Base-by-base conservation (phyloP, 30 jellyfish, hydroid and myxozoan genomes). In the Hydractinia echinata region DNA sequence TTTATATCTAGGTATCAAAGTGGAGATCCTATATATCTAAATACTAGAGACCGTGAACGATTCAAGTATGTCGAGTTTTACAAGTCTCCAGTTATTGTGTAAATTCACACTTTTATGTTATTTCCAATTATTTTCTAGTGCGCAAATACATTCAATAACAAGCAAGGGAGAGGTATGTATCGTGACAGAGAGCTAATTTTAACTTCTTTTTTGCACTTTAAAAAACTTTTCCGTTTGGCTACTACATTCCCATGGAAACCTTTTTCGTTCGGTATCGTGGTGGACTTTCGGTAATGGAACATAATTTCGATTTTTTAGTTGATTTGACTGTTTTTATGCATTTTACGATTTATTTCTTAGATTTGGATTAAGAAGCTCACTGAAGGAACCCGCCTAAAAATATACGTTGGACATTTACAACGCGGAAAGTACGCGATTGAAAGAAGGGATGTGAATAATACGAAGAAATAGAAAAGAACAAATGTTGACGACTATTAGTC, bases 281-380 rank as follows among this genome's bases (percentile, higher is more conserved):
- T 30, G 44, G 2, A 30, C 44, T 30, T 30, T 30, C 44, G 44
- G 44, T 30, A 30, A 30, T 30, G 2, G 2, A 30, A 30, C 44
- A 30, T 30, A 30, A 30, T 30, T 30, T 30, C 44, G 2, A 30
- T 30, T 30, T 30, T 30, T 30, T 71, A 52, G 52, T 18, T 21
- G 4, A 8, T 71, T 39, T 58, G 16, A 71, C 30, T 71, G n/a
- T 71, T 58, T n/a, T 8, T 21, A 15, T 68, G 79, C 51, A 10
- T 44, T 51, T 50, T 69, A 55, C 61, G 51, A 20, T 66, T 14
- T 82, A 11, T 77, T 8, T 94, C 74, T 4, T 68, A 94, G 99
- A 86, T 94, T 39, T 94, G 97, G 96, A 87, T 94, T 10, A 94
- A 94, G 85, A 94, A 94, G 69, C 92, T 94, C 14, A 88, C 95